phyloP scores from a whole-genome alignment of 2,797 vertebrate genomes.

The Knipowitschia caucasica region DNA sequence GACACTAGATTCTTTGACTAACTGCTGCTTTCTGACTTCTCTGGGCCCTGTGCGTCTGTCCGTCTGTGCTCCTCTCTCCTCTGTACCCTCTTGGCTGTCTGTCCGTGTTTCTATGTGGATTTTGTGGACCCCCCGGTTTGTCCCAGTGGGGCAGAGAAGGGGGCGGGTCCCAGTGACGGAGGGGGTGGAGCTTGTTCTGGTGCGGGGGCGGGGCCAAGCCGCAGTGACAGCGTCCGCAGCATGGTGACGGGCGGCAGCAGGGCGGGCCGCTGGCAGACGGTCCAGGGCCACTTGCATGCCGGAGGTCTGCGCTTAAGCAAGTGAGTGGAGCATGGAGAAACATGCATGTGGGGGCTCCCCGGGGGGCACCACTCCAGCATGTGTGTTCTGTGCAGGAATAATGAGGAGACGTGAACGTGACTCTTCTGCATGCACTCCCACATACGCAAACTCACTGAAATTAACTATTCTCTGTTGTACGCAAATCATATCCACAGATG shows the following conservation, averaged over 20 bases:
- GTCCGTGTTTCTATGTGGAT: slow-evolving; percentile 58
- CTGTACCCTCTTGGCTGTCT: slow-evolving; percentile 49
- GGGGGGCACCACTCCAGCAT: slow-evolving; percentile 53
- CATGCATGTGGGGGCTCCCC: slow-evolving; percentile 49
- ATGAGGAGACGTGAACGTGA: slow-evolving; percentile 27
- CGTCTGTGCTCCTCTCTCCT: slow-evolving; percentile 34
- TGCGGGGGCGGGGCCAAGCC: slow-evolving; percentile 86
- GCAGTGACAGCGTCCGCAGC: slow-evolving; percentile 89
- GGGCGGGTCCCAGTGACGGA: slow-evolving; percentile 72
- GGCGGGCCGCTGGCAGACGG: slow-evolving; percentile 90
- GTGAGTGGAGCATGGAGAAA: slow-evolving; percentile 83
- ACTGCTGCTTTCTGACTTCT: slow-evolving; percentile 49
- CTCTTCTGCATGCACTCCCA: slow-evolving; percentile 36
- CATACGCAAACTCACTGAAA: slow-evolving; percentile 4
- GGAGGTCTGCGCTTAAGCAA: slow-evolving; percentile 96
- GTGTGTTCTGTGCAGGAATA: slow-evolving; percentile 36
- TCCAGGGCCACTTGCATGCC: slow-evolving; percentile 97
- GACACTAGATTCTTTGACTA: slow-evolving; percentile 30
- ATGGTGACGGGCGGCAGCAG: slow-evolving; percentile 86
- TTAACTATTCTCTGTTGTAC: background rate
- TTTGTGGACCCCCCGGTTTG: slow-evolving; percentile 54
- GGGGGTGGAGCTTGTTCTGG: slow-evolving; percentile 69
- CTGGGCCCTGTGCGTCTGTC: slow-evolving; percentile 68
- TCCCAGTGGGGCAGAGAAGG: slow-evolving; percentile 89
- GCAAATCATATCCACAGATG: background rate